Evolutionary conservation across 1,140 invertebrate genomes (phyloP).

Genomic region (Battus philenor): DNA sequence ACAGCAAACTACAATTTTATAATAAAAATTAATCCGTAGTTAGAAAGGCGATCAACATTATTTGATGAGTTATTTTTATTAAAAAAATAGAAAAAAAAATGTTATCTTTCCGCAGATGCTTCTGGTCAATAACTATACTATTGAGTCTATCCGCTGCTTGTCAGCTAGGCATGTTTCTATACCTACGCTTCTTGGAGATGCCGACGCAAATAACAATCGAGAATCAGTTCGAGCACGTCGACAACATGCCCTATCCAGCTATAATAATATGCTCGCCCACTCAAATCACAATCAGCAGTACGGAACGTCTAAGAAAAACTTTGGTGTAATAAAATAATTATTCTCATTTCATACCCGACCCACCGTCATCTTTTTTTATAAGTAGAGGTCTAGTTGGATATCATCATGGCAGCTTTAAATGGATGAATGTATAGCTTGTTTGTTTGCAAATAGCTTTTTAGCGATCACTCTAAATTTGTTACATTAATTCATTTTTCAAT

Average conservation of each 20-base stretch:
- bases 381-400: background rate
- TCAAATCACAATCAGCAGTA: slow-evolving; percentile 41
- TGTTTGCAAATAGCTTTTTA: too few relatives aligned
- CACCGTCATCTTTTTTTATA: background rate
- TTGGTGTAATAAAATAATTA: too few relatives aligned
- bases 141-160: slow-evolving; percentile 23
- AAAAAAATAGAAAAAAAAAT: too few relatives aligned
- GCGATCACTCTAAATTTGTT: too few relatives aligned
- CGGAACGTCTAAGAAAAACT: slow-evolving; percentile 41
- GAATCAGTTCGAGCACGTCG: slow-evolving; percentile 43
- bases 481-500: too few relatives aligned
- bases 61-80: too few relatives aligned
- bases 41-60: too few relatives aligned
- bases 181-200: slow-evolving; percentile 45
- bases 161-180: slow-evolving; percentile 29
- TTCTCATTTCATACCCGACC: slow-evolving; percentile 12
- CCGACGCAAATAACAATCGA: slow-evolving; percentile 59
- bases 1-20: too few relatives aligned
- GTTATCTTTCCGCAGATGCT: too few relatives aligned
- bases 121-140: slow-evolving; percentile 37
- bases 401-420: too few relatives aligned
- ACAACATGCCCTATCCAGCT: slow-evolving; percentile 38
- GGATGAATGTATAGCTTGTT: too few relatives aligned
- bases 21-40: too few relatives aligned
- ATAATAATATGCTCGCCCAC: slow-evolving; percentile 57